A percentile compares a stretch with the other conserved stretches of the same genome.
phyloP scores from a whole-genome alignment of 2,797 vertebrate genomes.

The Setipinna tenuifilis region DNA sequence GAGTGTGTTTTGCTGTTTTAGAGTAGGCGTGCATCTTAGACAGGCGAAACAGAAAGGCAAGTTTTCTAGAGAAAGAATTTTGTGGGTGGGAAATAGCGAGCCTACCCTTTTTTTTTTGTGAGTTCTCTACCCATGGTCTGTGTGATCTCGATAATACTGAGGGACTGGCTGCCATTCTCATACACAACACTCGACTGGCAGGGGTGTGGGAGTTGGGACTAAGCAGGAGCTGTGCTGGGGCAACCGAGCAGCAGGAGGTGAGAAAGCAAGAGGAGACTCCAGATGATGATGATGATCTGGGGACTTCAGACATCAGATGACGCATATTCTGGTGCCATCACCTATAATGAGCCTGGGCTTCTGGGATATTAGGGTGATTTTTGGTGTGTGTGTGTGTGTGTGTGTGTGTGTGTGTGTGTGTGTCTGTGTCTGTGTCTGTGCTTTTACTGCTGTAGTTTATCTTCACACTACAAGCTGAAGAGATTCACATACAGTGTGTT shows the following conservation, averaged over 20 bases:
- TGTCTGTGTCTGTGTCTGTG: neutral
- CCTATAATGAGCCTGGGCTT: slow-evolving; percentile 6
- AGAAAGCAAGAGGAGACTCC: neutral
- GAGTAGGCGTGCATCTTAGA: neutral
- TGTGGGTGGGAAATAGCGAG: no score
- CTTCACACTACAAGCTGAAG: neutral
- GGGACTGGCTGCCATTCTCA: neutral
- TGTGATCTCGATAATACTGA: neutral
- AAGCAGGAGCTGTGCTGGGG: neutral
- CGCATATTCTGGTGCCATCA: slow-evolving; percentile 20
- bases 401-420: no score
- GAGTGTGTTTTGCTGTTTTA: neutral
- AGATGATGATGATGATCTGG: neutral
- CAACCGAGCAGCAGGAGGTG: neutral
- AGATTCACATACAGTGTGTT: neutral
- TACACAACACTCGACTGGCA: neutral
- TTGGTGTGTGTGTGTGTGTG: neutral
- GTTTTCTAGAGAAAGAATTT: no score
- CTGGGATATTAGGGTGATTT: neutral
- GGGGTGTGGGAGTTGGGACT: slow-evolving; percentile 6
- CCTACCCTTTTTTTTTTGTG: no score
- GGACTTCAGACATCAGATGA: neutral
- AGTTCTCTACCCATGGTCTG: neutral
- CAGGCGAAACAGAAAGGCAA: no score
- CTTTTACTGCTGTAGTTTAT: neutral